phyloP scores from a whole-genome alignment of 2,113 vertebrate species.

The Tragelaphus strepsiceros region DNA sequence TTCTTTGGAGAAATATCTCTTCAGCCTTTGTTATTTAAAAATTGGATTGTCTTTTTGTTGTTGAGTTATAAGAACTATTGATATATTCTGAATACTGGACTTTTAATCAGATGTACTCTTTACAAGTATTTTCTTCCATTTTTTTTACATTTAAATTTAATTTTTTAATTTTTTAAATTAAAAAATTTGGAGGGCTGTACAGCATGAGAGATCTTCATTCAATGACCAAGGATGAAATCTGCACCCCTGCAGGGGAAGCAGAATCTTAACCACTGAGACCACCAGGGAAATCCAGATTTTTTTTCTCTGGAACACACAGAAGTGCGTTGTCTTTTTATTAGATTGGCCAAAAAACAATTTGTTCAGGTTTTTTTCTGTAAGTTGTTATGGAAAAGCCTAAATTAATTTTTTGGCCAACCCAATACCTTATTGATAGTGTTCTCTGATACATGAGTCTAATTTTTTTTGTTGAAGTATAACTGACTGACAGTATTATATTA shows the following conservation, averaged over 20 bases:
- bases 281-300: neutral
- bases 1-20: neutral
- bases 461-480: neutral
- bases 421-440: neutral
- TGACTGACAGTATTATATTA: neutral
- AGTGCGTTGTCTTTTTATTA: neutral
- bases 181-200: neutral
- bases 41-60: neutral
- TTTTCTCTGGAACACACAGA: neutral
- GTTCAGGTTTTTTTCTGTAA: neutral
- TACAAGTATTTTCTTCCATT: neutral
- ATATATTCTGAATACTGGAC: neutral
- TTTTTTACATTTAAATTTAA: neutral
- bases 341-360: neutral
- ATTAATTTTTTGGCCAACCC: neutral
- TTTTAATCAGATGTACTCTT: neutral
- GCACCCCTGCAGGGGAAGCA: rapidly evolving
- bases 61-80: neutral
- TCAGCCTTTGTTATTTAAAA: neutral
- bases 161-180: neutral
- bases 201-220: neutral
- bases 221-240: neutral
- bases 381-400: neutral
- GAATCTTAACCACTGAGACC: neutral
- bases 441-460: neutral